Base-by-base conservation (phyloP, 2,888 invertebrate genomes). In the Eucriotettix oculatus region DNA sequence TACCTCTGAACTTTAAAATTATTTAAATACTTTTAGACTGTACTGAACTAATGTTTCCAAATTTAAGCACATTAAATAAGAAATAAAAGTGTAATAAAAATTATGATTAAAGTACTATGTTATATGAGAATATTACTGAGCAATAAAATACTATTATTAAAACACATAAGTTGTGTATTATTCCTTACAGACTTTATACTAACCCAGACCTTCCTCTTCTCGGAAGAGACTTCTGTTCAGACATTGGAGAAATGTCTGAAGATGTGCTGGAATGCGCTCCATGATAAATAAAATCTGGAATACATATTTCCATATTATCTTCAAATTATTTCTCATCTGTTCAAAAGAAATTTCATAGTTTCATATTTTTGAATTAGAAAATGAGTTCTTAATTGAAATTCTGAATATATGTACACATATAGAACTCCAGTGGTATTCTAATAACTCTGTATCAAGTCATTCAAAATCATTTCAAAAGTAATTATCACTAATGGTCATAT, bases 231-330 rank as follows among this genome's bases (percentile, higher is more conserved):
- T 85, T 85, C 75, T 85, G 85, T 73, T 85, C 86, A 70, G 85
- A 84, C 84, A 85, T 85, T 69, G 85, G 85, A 67, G 85, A 85
- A 71, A 85, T 80, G 76, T 86, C 86, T 71, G 85, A 85, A 66
- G 85, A 86, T 67, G 85, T 86, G 76, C 85, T 85, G 69, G 85
- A 85, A 71, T 82, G 82, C 72, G 84, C 83, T 72, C 84, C 84
- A 73, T 85, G 85, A 74, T 85, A 85, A 72, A 85, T 81, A 74
- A 83, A 84, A 76, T 83, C 85, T 81, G 76, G 70, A 62, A 64
- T 29, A 29, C 29, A 29, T 7, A 29, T 29, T 29, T 29, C 29
- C 29, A 29, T 29, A 29, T 29, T 29, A 29, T 29, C 29, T 29
- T 29, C 29, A 29, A 29, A 29, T 29, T 29, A 29, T 29, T 29